phyloP scores from a whole-genome alignment of 2,888 invertebrate species.

The Stenotaenia linearis region DNA sequence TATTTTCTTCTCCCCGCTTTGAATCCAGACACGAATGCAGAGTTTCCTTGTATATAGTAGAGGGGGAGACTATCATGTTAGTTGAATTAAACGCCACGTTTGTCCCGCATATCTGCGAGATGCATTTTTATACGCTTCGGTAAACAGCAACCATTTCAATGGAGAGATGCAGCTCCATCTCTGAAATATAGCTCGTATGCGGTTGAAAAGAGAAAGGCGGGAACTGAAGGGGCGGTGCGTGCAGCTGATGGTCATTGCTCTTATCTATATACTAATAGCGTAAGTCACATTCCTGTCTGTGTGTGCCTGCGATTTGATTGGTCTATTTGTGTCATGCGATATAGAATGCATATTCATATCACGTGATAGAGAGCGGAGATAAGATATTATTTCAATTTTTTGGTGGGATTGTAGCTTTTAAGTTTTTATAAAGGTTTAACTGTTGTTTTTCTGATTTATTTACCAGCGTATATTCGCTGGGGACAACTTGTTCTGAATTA shows the following conservation, averaged over 20 bases:
- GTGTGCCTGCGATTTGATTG: no score
- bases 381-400: no score
- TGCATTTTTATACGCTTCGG: not conserved
- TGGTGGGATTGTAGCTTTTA: no score
- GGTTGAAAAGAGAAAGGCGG: not conserved
- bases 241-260: not conserved
- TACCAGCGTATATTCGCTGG: no score
- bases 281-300: no score
- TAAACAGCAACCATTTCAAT: not conserved
- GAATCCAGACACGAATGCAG: not conserved
- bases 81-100: conserved; percentile 26
- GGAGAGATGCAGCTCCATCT: not conserved
- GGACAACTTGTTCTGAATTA: no score
- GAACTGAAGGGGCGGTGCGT: not conserved
- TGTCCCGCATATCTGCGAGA: not conserved
- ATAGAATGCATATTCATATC: no score
- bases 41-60: not conserved
- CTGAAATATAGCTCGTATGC: conserved; percentile 1
- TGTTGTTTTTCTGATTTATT: no score
- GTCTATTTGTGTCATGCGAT: no score
- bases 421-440: no score
- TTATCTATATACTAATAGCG: no score
- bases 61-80: not conserved
- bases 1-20: not conserved
- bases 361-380: no score